Base-by-base conservation (phyloP, 1,140 invertebrate genomes). In the Mamestra configurata region DNA sequence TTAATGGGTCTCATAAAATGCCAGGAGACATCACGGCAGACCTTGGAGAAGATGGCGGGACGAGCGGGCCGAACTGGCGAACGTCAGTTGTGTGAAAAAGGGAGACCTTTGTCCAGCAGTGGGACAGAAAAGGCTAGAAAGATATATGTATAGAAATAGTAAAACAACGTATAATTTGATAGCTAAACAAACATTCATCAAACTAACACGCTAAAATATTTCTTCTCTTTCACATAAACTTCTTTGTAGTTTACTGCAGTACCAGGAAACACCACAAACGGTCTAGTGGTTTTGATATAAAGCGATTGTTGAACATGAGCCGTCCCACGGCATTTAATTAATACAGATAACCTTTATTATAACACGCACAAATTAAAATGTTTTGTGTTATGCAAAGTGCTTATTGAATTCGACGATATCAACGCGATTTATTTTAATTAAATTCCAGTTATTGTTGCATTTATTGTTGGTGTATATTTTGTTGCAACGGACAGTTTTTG, bases 331-430 rank as follows among this genome's bases (percentile, higher is more conserved):
- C 37, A 20, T 76, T 61, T 76, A 72, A 72, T 75, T 46, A 61
- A 76, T 43, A 35, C 72, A 46, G 72, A 76, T 61, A 76, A 76
- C 22, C 72, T 76, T 18, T 76, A 76, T 76, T 61, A 76, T 66
- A 68, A 77, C 46, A 68, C 59, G 75, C 43, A 68, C 49, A 70
- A 55, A 70, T 68, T 55, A 78, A 70, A 68, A 59, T 61, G 18
- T 59, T 40, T 37, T 76, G 37, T 49, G 40, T 31, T 24, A 61
- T 76, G 55, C 35, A 78, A 68, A 68, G 18, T 18, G 73, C 57
- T 64, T 68, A 59, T 59, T 75, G 51, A 46, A 72, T 53, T 35
- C 18, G 51, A 57, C 37, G 27, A 4, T 75, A 75, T 59, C 71
- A 24, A 20, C 51, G 51, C 20, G n/a, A 20, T 72, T 55, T 55